A percentile compares a stretch with the other conserved stretches of the same genome.
Conservation (phyloP, 2,888 invertebrate species). For the Drosophila histrio region DNA sequence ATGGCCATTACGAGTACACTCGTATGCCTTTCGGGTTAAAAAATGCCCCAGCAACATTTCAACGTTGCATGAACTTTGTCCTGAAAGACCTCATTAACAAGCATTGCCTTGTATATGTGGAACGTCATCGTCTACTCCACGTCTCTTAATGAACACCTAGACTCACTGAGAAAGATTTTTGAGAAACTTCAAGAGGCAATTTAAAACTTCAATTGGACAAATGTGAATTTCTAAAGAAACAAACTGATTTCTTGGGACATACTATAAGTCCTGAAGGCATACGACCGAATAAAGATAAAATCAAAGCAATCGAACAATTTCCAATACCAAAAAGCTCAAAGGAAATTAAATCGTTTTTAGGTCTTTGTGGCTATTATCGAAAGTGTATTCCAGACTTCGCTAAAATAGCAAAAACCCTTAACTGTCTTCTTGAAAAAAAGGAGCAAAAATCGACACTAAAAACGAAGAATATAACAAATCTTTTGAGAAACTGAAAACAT, state of each 20-base stretch:
- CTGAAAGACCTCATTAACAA: conserved; percentile 1
- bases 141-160: neutral
- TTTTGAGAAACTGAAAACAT: too few relatives aligned
- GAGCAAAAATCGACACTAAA: too few relatives aligned
- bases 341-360: neutral
- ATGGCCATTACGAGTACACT: neutral
- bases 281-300: too few relatives aligned
- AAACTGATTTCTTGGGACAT: neutral
- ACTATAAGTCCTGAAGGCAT: neutral
- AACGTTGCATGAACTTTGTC: too few relatives aligned
- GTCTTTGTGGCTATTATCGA: neutral
- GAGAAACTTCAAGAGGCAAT: neutral
- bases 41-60: too few relatives aligned
- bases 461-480: too few relatives aligned
- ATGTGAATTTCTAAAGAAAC: neutral
- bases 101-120: neutral
- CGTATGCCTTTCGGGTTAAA: neutral
- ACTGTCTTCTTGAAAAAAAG: too few relatives aligned
- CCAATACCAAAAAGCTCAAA: neutral
- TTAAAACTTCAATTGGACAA: neutral
- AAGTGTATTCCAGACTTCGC: neutral
- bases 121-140: neutral
- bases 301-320: neutral
- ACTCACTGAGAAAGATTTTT: neutral
- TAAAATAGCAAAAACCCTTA: too few relatives aligned